Base-by-base conservation (phyloP, 2,888 invertebrate species). In the Stenolophus ochropezus region DNA sequence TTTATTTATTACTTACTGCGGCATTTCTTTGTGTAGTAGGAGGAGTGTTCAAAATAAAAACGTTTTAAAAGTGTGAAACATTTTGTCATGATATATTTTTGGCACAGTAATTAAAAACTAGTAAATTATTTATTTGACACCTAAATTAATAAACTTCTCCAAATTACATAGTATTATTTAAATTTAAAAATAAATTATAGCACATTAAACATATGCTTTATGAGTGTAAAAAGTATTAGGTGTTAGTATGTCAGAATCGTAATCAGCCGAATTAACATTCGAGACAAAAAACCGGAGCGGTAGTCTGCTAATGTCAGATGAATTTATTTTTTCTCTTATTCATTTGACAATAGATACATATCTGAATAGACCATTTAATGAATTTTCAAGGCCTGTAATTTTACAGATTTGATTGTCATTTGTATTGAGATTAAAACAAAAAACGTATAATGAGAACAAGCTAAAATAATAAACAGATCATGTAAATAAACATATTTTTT, bases 341-440 rank as follows among this genome's bases (percentile, higher is more conserved):
- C 18, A 61, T 77, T 77, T 42, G 61, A 77, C 77, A 61, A 77
- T 58, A 77, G 77, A 58, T 77, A 61, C 77, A 58, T 77, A 77
- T 77, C 77, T 58, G 56, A 77, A 58, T 77, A 58, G 21, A 56
- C n/a, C 27, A 77, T 56, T 76, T 76, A 76, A 76, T 76, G 16
- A 11, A 20, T 27, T 42, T 77, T 77, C 77, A 77, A 77, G 77
- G 77, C 18, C 77, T 23, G 21, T 77, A 77, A 27, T 51, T 71
- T 73, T 56, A 56, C 21, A 21, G 56, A 56, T 56, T 56, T 61
- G 61, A 61, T 61, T 61, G 61, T 61, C 61, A 61, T 61, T 61
- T 21, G n/a, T 56, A 20, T 25, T 21, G 61, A 51, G 14, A 51
- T 51, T 1, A 51, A 51, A 51, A 51, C 51, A 51, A 51, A 51